These are phyloP conservation scores for Desoria tigrina DNA, from an alignment of 2,888 invertebrate species.

Conservation along the genomic window DNA sequence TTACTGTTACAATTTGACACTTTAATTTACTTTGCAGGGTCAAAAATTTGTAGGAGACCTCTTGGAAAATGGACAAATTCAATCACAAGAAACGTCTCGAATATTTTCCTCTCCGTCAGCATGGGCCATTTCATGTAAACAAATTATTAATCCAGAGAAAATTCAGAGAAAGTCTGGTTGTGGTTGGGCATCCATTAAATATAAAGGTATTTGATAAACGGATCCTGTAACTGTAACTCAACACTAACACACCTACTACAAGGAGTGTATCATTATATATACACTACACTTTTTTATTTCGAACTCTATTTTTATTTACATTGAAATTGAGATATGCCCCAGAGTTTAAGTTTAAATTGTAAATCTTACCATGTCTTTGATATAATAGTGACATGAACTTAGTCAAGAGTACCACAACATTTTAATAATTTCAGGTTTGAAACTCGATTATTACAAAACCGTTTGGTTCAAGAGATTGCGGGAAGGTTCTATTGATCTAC, in stretches of 20 bases:
- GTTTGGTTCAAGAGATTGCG: slow-evolving; percentile 70
- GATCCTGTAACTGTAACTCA: neutral
- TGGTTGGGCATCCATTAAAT: slow-evolving; percentile 79
- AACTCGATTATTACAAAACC: slow-evolving; percentile 84
- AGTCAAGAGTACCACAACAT: neutral
- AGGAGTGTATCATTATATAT: neutral
- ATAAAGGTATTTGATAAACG: slow-evolving; percentile 61
- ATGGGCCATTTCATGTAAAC: slow-evolving; percentile 89
- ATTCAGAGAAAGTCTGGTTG: slow-evolving; percentile 72
- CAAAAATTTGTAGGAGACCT: slow-evolving; percentile 87
- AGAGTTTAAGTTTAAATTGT: no score
- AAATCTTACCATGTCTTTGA: neutral
- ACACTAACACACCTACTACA: neutral
- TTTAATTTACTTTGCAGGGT: slow-evolving; percentile 63
- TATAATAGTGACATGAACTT: neutral
- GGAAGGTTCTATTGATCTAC: slow-evolving; percentile 53
- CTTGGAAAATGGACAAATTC: slow-evolving; percentile 81
- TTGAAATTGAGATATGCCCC: no score
- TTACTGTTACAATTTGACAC: neutral
- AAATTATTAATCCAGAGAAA: slow-evolving; percentile 86
- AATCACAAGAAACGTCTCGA: slow-evolving; percentile 82
- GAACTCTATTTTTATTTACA: no score
- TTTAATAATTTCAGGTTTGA: slow-evolving; percentile 58
- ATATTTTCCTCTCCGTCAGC: slow-evolving; percentile 87
- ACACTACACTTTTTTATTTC: no score